These are phyloP conservation scores for Heliothis subflexa DNA, from an alignment of 1,140 invertebrate genomes.

Conservation along the genomic window DNA sequence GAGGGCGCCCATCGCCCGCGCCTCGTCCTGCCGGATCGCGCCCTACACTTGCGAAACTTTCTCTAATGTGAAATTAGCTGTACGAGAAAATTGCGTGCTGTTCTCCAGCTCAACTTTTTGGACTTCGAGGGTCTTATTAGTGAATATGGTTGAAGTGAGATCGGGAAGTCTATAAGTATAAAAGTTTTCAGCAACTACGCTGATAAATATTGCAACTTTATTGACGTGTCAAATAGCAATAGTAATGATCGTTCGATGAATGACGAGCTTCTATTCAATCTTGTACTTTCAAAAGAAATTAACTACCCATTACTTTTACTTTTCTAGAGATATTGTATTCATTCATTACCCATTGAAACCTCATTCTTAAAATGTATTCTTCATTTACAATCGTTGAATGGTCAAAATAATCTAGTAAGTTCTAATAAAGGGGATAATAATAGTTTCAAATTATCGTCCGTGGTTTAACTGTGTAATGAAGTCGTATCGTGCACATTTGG, in stretches of 20 bases:
- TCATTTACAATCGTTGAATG: too few species aligned
- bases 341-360: too few species aligned
- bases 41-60: constrained; percentile 63
- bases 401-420: background rate
- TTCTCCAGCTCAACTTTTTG: background rate
- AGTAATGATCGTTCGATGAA: too few species aligned
- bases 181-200: background rate
- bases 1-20: constrained; percentile 69
- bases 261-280: too few species aligned
- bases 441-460: background rate
- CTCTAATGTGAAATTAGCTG: constrained; percentile 72
- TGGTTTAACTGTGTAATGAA: constrained; percentile 23
- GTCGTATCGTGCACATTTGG: constrained; percentile 20
- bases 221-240: too few species aligned
- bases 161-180: background rate
- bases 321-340: too few species aligned
- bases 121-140: background rate
- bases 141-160: constrained; percentile 1
- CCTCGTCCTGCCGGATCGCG: constrained; percentile 53
- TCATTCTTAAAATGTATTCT: too few species aligned
- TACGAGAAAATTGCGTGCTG: constrained; percentile 34
- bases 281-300: too few species aligned
- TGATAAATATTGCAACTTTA: too few species aligned
- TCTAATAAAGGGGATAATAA: background rate
- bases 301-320: too few species aligned